Percentiles rank a stretch among this genome's conserved stretches.
Evolutionary conservation across 2,797 vertebrate genomes (phyloP).

Genomic region (Leptatherina wallacei): DNA sequence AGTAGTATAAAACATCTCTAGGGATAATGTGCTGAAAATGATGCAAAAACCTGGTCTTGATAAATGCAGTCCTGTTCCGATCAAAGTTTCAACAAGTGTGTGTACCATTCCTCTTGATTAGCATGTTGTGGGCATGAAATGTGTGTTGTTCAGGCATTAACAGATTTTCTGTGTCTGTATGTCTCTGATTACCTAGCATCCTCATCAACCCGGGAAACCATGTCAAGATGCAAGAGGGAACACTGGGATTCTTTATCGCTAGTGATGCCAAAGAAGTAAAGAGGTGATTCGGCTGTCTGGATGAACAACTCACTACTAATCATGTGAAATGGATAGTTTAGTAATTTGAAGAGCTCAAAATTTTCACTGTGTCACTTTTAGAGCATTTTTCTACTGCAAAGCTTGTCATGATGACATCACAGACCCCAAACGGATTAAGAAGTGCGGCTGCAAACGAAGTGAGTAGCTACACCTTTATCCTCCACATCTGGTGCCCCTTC

Average conservation of each 20-base stretch:
- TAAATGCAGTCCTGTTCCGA: slow-evolving; percentile 41
- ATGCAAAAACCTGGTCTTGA: slow-evolving; percentile 16
- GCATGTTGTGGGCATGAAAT: slow-evolving; percentile 68
- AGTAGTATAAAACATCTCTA: slow-evolving; percentile 2
- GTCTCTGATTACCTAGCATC: slow-evolving; percentile 89
- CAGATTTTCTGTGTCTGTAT: slow-evolving; percentile 57
- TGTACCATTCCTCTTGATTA: slow-evolving; percentile 91
- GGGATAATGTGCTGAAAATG: slow-evolving; percentile 21
- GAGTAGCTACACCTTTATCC: slow-evolving; percentile 81
- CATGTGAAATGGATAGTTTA: neutral
- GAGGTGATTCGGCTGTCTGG: slow-evolving; percentile 83
- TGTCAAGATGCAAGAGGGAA: slow-evolving; percentile 98
- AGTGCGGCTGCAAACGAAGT: slow-evolving; percentile 99
- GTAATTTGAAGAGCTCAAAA: slow-evolving; percentile 12
- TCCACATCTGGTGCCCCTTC: neutral
- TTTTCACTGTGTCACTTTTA: slow-evolving; percentile 62
- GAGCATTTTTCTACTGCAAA: slow-evolving; percentile 99
- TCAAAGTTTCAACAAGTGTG: slow-evolving; percentile 61
- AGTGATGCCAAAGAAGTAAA: slow-evolving; percentile 99
- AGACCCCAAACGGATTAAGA: slow-evolving; percentile 99
- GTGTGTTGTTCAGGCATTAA: slow-evolving; percentile 47
- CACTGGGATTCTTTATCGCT: slow-evolving; percentile 99
- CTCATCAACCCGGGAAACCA: slow-evolving; percentile 99
- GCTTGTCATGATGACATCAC: slow-evolving; percentile 99
- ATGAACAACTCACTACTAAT: neutral